Evolutionary conservation across 1,140 invertebrate genomes (phyloP), one percentile per base, ranked within the genome.

Genomic region (Phocides pigmalion): DNA sequence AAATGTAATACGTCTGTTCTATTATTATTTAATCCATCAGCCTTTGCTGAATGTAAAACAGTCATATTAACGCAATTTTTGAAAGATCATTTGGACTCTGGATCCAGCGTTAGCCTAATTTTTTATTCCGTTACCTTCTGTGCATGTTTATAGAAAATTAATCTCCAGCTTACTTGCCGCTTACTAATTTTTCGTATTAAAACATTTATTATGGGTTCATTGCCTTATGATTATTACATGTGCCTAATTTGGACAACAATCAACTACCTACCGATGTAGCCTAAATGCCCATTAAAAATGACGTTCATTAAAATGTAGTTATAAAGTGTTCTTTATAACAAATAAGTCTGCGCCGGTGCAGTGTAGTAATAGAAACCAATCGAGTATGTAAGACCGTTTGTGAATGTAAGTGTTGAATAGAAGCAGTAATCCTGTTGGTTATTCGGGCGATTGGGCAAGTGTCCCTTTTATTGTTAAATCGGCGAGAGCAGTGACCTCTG

Each of bases 401-500:
- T 47, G 19, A 22, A 35, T 35, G 19, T 20, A 44, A 47, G 14
- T 11, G 3, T 32, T 50, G 44, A 9, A n/a, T 35, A 47, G 44
- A 44, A 44, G 22, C 25, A 22, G 28, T 32, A 32, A 6, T 47
- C n/a, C 20, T 47, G 20, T 50, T 16, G 47, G 15, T 35, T 19
- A 11, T 17, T 35, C 22, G 14, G n/a, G 22, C 6, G 14, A 25
- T 28, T 50, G 25, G 47, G 47, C 47, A 28, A 17, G 5, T 35
- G 47, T 50, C 6, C 47, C 12, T 50, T 50, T 12, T 17, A 44
- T 50, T 17, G 25, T 50, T 50, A 8, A 50, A 16, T 50, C 4
- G 50, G 16, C 17, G 50, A 53, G 50, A 39, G 16, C 35, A 53
- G 50, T 53, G 50, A 53, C 50, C 50, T 39, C 16, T 53, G 50